Base-by-base conservation (phyloP, 1,140 invertebrate genomes). In the Drosophila tristis region DNA sequence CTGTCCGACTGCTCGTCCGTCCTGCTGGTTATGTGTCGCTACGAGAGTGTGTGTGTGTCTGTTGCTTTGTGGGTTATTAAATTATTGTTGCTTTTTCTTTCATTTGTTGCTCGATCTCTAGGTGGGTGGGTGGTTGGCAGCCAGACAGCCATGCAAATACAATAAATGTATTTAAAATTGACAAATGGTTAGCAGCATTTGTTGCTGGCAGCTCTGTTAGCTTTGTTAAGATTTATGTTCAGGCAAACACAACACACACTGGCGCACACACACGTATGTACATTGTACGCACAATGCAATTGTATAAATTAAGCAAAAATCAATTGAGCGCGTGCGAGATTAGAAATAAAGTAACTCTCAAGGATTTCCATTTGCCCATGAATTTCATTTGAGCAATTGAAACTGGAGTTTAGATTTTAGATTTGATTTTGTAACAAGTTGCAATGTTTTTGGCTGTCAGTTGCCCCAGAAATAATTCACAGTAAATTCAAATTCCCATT, bases 131-230 rank as follows among this genome's bases (percentile, higher is more conserved):
- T 9, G 31, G 35, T 11, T 20, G 47, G 51, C 42, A 43, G 53
- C 68, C 63, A 78, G 78, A 86, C 81, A 68, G 62, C 35, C 74
- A 74, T 56, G 64, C 65, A 87, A 81, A 86, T 64, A 74, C 74
- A 81, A 82, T 87, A 82, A 87, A 86, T 78, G 70, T 72, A 70
- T 86, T 82, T 82, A 81, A 82, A 71, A 75, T 72, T 87, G 81
- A 87, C 78, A 87, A 82, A 89, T 87, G 63, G 56, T 72, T 72
- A 81, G 82, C 78, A 58, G 54, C 65, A 75, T 74, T 76, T 75
- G 61, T 75, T 75, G 73, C 55, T 75, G 66, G 51, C 66, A 55
- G 56, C 65, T 48, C 63, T 70, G 84, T 82, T 80, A 54, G 74
- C 74, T 68, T 76, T 76, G 73, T 62, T 51, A 76, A 76, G 74